These are phyloP conservation scores for Pseudomyrmex dendroicus DNA, from an alignment of 1,140 invertebrate genomes.

Conservation along the genomic window DNA sequence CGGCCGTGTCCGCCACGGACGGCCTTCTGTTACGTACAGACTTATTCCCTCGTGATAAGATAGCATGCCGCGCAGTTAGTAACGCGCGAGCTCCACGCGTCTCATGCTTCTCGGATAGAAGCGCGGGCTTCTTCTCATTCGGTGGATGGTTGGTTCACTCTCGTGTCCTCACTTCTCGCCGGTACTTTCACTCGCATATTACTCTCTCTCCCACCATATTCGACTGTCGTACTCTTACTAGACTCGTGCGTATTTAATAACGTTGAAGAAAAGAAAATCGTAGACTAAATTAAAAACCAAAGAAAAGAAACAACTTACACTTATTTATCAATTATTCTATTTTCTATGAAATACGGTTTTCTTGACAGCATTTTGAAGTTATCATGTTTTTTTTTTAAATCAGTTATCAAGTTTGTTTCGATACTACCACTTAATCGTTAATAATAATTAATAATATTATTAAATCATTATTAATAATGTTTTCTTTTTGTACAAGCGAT, in stretches of 20 bases:
- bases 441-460: not conserved
- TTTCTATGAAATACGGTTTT: not conserved
- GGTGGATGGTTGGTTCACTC: conserved; percentile 76
- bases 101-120: conserved; percentile 79
- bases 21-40: too few species aligned
- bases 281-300: too few species aligned
- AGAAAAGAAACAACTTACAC: too few species aligned
- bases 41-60: conserved; percentile 37
- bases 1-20: too few species aligned
- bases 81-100: not conserved
- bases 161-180: conserved; percentile 53
- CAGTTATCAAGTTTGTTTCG: too few species aligned
- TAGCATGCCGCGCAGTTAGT: conserved; percentile 43
- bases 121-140: conserved; percentile 85
- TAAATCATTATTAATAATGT: not conserved
- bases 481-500: not conserved
- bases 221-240: not conserved
- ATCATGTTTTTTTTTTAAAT: too few species aligned
- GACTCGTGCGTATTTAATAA: too few species aligned
- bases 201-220: not conserved
- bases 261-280: too few species aligned
- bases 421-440: too few species aligned
- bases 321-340: not conserved
- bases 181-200: too few species aligned
- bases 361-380: too few species aligned